phyloP scores from a whole-genome alignment of 2,888 invertebrate species.

The Nomada ruficornis region DNA sequence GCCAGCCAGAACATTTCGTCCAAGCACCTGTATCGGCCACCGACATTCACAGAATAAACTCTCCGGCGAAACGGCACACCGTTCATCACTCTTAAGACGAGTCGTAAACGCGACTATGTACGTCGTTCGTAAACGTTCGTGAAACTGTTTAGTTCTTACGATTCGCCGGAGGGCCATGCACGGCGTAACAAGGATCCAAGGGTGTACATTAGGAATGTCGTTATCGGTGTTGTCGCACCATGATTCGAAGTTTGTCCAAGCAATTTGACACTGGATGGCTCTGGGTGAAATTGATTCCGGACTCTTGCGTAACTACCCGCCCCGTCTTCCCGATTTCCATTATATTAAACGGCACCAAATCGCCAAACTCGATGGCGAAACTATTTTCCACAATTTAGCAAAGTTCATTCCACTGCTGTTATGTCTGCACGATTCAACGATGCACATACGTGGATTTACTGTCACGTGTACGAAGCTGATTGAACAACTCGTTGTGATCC shows the following conservation, averaged over 20 bases:
- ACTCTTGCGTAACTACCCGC: not conserved
- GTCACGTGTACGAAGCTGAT: not conserved
- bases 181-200: not conserved
- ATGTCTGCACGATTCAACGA: not conserved
- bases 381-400: conserved; percentile 13
- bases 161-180: not conserved
- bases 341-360: conserved; percentile 29
- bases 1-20: not conserved
- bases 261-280: conserved; percentile 46
- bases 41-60: not conserved
- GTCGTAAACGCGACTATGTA: not conserved
- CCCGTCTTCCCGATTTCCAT: conserved; percentile 40
- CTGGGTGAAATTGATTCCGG: conserved; percentile 43
- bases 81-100: not conserved
- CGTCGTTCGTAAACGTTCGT: conserved; percentile 1
- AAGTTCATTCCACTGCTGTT: conserved; percentile 31
- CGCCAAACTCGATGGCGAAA: conserved; percentile 19
- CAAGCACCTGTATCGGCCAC: not conserved
- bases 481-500: not conserved
- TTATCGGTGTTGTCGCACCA: conserved; percentile 31
- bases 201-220: conserved; percentile 25
- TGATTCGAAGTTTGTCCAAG: conserved; percentile 52
- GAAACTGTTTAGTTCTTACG: not conserved
- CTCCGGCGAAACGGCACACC: not conserved
- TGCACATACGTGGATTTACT: not conserved